These are phyloP conservation scores for Indri indri DNA, from an alignment of 2,113 vertebrate species.

Conservation along the genomic window DNA sequence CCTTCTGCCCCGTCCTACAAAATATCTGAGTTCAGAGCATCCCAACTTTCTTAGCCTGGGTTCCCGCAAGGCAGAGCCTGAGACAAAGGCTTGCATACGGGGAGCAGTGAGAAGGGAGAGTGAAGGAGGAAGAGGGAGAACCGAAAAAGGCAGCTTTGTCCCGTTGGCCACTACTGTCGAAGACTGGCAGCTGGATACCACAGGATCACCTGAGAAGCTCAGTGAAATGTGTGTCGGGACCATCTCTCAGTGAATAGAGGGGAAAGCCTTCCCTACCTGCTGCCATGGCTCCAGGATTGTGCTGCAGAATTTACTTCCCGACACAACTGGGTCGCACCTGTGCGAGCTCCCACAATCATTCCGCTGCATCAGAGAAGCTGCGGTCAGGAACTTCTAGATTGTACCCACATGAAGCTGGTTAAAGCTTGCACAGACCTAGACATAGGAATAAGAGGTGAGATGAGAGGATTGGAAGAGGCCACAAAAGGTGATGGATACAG, in stretches of 20 bases:
- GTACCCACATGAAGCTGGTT: not conserved
- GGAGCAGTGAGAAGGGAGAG: fast-evolving
- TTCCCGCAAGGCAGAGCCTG: not conserved
- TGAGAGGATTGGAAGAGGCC: not conserved
- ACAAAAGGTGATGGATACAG: not conserved
- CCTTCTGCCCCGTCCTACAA: not conserved
- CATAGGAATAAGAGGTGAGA: not conserved
- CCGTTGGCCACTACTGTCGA: fast-evolving
- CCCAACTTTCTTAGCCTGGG: not conserved
- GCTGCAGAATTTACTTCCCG: not conserved
- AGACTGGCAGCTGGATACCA: not conserved
- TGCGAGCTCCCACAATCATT: not conserved
- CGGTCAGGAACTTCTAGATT: not conserved
- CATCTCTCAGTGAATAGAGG: not conserved
- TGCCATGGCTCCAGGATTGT: fast-evolving
- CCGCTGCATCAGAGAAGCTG: not conserved
- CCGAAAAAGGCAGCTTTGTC: no score
- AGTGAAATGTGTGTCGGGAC: no score
- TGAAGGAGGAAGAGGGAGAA: no score
- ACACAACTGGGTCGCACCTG: fast-evolving
- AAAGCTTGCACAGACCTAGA: not conserved
- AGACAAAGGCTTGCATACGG: not conserved
- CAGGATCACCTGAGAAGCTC: not conserved
- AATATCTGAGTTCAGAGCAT: not conserved
- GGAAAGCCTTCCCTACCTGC: not conserved